Conservation (phyloP, 2,113 vertebrate genomes). For the Caracal caracal region DNA sequence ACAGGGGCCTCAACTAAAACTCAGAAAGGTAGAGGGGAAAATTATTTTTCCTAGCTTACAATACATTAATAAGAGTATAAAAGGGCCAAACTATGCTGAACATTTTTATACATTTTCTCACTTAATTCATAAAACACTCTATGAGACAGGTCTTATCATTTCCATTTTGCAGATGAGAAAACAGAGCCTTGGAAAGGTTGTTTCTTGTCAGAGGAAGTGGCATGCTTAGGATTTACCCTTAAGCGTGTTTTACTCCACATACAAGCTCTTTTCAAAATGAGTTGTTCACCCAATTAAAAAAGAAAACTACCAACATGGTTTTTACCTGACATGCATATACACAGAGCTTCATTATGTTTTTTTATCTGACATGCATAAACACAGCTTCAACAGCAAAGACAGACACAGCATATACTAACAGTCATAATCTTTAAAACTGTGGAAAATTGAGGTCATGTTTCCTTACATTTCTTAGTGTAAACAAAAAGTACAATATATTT, state of each 20-base stretch:
- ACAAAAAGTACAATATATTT: not conserved
- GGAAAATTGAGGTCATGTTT: not conserved
- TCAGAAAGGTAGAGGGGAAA: not conserved
- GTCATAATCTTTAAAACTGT: not conserved
- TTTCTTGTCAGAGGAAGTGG: constrained; percentile 19
- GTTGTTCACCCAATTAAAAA: not conserved
- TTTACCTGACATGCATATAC: not conserved
- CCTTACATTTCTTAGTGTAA: not conserved
- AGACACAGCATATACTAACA: not conserved
- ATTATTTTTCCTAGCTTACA: not conserved
- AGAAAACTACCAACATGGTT: not conserved
- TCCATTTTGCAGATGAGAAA: not conserved
- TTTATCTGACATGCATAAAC: not conserved
- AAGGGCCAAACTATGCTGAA: not conserved
- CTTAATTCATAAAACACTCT: constrained; percentile 11
- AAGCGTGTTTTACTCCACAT: constrained; percentile 6
- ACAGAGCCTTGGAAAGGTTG: not conserved
- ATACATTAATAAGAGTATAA: not conserved
- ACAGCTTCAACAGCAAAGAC: not conserved
- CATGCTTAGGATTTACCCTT: not conserved
- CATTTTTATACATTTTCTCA: constrained; percentile 11
- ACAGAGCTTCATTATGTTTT: not conserved
- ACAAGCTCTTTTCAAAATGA: not conserved
- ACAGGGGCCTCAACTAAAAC: not conserved
- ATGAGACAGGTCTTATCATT: not conserved